Evolutionary conservation across 2,888 invertebrate genomes (phyloP), one percentile per base, ranked within the genome.

Genomic region (Xiphydria camelus): DNA sequence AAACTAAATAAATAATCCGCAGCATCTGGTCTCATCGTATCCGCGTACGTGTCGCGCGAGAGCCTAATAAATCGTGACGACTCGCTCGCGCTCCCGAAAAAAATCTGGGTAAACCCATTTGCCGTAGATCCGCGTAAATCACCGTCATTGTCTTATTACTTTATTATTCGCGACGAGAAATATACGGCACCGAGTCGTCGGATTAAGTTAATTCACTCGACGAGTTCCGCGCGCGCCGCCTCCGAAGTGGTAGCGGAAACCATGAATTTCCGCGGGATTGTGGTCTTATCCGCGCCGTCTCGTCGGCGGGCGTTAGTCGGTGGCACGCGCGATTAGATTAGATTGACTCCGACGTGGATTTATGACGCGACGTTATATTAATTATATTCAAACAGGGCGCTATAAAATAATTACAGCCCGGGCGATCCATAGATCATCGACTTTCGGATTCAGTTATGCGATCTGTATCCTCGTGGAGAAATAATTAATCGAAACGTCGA

Each of bases 21-120:
- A 45, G 53, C 62, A 64, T 49, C 57, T 59, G 60, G 61, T 53
- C 60, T 59, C 61, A 45, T 53, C 59, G 61, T 53, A 57, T 59
- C 55, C 57, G 55, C 59, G 55, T 61, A 57, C 49, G 47, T 57
- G 64, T 63, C 62, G 62, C 55, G 45, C 41, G 35, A 45, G 42
- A 47, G 55, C 54, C 56, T 62, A 59, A 64, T 64, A 63, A 64
- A 64, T 65, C 51, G 54, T n/a, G n/a, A n/a, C n/a, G n/a, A n/a
- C n/a, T n/a, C n/a, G n/a, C n/a, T n/a, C n/a, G n/a, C n/a, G n/a
- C n/a, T n/a, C n/a, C n/a, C n/a, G n/a, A n/a, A 10, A 45, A 63
- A 56, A 61, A 51, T 59, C 44, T 49, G 51, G 58, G 57, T 55
- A 61, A 61, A 54, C 60, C 53, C 55, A 65, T 62, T 62, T 62